Base-by-base conservation (phyloP, 2,888 invertebrate genomes). In the Nomada fucata region DNA sequence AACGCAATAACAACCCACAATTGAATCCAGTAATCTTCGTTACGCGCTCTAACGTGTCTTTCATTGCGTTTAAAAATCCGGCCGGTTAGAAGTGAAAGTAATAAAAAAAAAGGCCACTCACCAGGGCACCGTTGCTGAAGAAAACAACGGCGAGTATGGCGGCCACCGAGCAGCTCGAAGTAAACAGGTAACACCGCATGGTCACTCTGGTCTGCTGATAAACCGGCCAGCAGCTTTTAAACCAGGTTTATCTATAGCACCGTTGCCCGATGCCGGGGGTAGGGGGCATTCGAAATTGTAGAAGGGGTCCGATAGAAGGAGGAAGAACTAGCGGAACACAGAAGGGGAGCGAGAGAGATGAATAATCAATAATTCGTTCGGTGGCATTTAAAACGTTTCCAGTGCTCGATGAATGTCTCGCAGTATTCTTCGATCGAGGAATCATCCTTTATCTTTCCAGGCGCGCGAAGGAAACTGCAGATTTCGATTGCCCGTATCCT, bases 181-280 rank as follows among this genome's bases (percentile, higher is more conserved):
- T 36, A 67, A 82, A 81, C 80, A 86, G 79, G 86, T 84, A 82
- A 84, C 70, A 81, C 73, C 76, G 79, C 88, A 88, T 88, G 84
- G 63, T 87, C 44, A 47, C 59, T 83, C 71, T 75, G 87, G 77
- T 76, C 60, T 15, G 68, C 50, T 70, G 73, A 76, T 71, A 67
- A 82, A 80, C 61, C 59, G 74, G 42, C 70, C 71, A 53, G 36
- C 59, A 36, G 70, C 70, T 63, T 86, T 86, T 84, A 84, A 88
- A 88, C 78, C 78, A 73, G 84, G 76, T 74, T 59, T 53, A 23
- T 57, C 74, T 60, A 55, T 65, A 59, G 42, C 26, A 13, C n/a
- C 13, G 36, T 15, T 47, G 44, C 10, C 64, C 18, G 36, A 29
- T 55, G 18, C 11, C 18, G 52, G 76, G 76, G 13, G 76, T 11